Evolutionary conservation across 2,797 vertebrate genomes (phyloP).

Genomic region (Taeniopygia guttata): DNA sequence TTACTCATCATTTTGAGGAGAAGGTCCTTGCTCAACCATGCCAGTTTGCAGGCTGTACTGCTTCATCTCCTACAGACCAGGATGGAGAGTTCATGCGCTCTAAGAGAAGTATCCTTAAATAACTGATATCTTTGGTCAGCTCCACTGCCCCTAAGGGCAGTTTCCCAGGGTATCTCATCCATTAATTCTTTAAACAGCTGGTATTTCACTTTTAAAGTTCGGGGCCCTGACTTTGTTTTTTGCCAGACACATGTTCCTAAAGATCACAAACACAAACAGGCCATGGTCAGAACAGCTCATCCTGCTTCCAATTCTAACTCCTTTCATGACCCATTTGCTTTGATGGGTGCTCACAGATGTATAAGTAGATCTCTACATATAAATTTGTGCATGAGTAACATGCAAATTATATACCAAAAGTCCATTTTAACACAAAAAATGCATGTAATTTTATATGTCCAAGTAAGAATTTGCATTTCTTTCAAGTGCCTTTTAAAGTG

Average conservation of each 20-base stretch:
- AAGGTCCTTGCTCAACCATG: neutral
- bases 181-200: neutral
- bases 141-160: neutral
- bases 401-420: neutral
- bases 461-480: neutral
- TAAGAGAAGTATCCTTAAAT: neutral
- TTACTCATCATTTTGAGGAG: neutral
- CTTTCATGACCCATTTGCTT: neutral
- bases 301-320: neutral
- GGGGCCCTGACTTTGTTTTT: neutral
- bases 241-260: too few relatives aligned
- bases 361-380: neutral
- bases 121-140: neutral
- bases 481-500: neutral
- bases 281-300: neutral
- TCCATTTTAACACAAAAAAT: neutral
- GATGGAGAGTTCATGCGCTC: neutral
- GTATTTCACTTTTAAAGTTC: neutral
- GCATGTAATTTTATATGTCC: neutral
- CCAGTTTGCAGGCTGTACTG: neutral
- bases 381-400: neutral
- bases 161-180: neutral
- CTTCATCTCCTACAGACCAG: neutral
- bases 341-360: neutral
- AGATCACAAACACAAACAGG: neutral